Conservation (phyloP, 2,888 invertebrate species). For the Cephus runcator region DNA sequence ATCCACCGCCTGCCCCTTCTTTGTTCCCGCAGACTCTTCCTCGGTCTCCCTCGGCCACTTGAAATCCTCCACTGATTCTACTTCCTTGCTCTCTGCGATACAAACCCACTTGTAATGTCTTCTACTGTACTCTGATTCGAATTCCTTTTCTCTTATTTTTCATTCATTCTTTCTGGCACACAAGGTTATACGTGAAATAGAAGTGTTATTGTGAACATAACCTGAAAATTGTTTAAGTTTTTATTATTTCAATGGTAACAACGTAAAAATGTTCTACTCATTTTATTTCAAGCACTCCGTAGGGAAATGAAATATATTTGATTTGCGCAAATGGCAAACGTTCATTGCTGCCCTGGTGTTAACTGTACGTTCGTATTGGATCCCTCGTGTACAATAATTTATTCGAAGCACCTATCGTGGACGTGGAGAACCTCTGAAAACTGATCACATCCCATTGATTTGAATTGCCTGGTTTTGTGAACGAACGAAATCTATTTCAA, state of each 20-base stretch:
- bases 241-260: background rate
- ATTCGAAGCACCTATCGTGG: background rate
- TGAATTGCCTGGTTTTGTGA: background rate
- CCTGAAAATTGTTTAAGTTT: background rate
- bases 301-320: background rate
- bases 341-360: background rate
- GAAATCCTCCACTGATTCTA: background rate
- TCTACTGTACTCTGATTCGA: background rate
- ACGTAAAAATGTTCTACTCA: background rate
- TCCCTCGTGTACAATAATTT: background rate
- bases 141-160: background rate
- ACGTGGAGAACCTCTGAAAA: background rate
- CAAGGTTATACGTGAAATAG: background rate
- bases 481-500: background rate
- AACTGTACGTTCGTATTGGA: background rate
- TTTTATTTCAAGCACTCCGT: background rate
- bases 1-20: background rate
- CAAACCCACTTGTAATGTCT: background rate
- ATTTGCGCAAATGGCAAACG: background rate
- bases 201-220: background rate
- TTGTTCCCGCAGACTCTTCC: background rate
- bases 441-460: background rate
- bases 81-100: background rate
- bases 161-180: background rate
- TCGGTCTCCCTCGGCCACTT: background rate